Base-by-base conservation (phyloP, 2,797 vertebrate species). In the Anguilla anguilla region DNA sequence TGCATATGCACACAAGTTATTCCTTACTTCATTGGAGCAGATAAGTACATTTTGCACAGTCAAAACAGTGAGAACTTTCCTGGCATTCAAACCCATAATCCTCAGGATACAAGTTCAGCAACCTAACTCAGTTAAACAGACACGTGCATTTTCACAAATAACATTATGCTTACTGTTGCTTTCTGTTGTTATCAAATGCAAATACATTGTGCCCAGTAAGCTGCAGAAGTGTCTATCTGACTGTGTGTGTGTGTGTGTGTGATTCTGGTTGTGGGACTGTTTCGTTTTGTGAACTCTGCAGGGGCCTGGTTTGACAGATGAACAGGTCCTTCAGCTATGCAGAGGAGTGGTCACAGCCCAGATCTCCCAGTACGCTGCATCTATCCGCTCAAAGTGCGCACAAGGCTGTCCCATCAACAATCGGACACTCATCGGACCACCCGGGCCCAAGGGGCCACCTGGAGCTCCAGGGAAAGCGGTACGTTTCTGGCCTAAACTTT, bases 281-380 rank as follows among this genome's bases (percentile, higher is more conserved):
- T 25, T 74, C 35, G 28, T 31, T 69, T 51, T 72, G 28, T 15
- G 31, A 64, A 39, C 25, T 55, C 25, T 9, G 67, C 93, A 97
- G 97, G 97, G 96, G 90, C 95, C 96, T 13, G 95, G 94, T 89
- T 94, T 97, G 89, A 95, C 92, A 0, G 96, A 97, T 35, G 94
- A 96, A 87, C 95, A 97, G 92, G 93, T 97, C 59, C 94, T 97
- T 90, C 95, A 97, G 92, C 94, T 97, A 83, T 97, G 96, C 90
- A 93, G 90, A 83, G 95, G 95, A 0, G 96, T 97, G 84, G 94
- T 97, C 28, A 95, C 93, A 3, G 94, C 95, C 53, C 94, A 96
- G 92, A 92, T 97, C 91, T 95, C 95, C 85, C 95, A 96, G 89
- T 96, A 96, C 46, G 96, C 95, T 4, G 67, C 94, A 25, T 95